Conservation (phyloP, 2,113 vertebrate genomes). For the Aptenodytes forsteri region DNA sequence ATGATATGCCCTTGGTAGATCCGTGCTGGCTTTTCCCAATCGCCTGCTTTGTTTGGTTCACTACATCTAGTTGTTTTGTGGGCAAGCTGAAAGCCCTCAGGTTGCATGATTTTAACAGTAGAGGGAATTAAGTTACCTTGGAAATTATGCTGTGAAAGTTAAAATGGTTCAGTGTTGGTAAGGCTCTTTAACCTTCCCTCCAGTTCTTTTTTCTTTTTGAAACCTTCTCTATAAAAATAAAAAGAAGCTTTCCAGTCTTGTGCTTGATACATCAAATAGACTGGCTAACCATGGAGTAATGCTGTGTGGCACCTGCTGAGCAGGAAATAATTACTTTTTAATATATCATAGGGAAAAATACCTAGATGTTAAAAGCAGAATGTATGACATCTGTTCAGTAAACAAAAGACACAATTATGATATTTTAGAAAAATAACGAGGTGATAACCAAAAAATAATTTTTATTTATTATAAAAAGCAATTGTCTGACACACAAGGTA, state of each 20-base stretch:
- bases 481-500: neutral
- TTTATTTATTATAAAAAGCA: neutral
- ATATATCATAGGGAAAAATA: neutral
- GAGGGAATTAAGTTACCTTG: neutral
- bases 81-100: neutral
- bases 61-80: neutral
- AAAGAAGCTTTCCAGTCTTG: neutral
- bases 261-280: neutral
- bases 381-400: neutral
- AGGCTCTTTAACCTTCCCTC: neutral
- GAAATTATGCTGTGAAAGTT: neutral
- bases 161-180: neutral
- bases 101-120: neutral
- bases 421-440: neutral
- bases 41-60: neutral
- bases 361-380: neutral
- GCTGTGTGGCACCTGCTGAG: neutral
- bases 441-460: neutral
- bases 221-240: neutral
- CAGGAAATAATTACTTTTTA: neutral
- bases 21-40: neutral
- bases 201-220: neutral
- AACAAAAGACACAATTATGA: neutral
- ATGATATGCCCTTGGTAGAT: neutral
- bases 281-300: neutral